Evolutionary conservation across 1,140 invertebrate species (phyloP).

Genomic region (Eupristina koningsbergeri): DNA sequence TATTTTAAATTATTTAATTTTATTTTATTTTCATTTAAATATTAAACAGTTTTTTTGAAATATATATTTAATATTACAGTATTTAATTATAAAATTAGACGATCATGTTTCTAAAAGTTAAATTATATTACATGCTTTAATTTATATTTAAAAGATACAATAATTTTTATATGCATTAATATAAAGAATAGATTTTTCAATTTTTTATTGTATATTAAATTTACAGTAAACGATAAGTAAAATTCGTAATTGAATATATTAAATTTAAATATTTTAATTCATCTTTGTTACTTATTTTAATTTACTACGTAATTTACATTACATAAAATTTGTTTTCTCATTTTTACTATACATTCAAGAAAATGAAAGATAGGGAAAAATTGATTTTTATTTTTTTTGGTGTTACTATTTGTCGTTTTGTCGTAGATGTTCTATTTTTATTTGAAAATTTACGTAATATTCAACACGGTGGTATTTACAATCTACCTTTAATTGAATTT

Average conservation of each 20-base stretch:
- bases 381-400: conserved; percentile 30
- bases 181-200: not conserved
- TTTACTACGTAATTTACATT: not conserved
- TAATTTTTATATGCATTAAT: too few species aligned
- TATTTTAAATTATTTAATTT: conserved; percentile 34
- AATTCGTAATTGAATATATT: too few species aligned
- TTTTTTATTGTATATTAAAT: conserved; percentile 21
- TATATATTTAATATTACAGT: conserved; percentile 44
- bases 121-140: too few species aligned
- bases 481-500: conserved; percentile 19
- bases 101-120: too few species aligned
- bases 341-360: conserved; percentile 9
- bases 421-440: not conserved
- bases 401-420: not conserved
- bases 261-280: conserved; percentile 41
- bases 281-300: conserved; percentile 30
- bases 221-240: too few species aligned
- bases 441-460: conserved; percentile 27
- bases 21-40: conserved; percentile 43
- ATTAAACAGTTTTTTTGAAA: conserved; percentile 39
- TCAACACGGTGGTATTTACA: conserved; percentile 19
- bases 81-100: too few species aligned
- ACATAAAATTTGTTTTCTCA: conserved; percentile 15
- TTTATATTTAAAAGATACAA: too few species aligned
- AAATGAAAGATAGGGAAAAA: conserved; percentile 19